Evolutionary conservation across 2,888 invertebrate genomes (phyloP).

Genomic region (Germaria angustata): DNA sequence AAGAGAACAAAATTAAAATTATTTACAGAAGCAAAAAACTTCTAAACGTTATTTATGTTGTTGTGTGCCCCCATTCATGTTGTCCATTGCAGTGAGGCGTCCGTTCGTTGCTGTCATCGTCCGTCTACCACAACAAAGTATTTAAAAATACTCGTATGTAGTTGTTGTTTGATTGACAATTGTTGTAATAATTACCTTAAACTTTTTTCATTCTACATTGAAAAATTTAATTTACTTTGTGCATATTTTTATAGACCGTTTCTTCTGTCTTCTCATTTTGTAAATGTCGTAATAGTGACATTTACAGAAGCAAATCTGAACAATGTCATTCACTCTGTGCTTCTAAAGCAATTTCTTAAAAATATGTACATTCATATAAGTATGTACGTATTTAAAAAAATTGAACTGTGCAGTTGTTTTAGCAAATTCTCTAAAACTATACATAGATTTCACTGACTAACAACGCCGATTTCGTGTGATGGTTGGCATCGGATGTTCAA

Average conservation of each 20-base stretch:
- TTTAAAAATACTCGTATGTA: conserved; percentile 19
- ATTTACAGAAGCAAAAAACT: conserved; percentile 16
- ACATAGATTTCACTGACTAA: too few relatives aligned
- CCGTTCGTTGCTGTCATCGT: conserved; percentile 23
- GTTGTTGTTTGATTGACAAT: conserved; percentile 44
- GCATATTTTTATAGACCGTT: neutral
- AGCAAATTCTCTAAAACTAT: too few relatives aligned
- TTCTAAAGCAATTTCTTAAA: too few relatives aligned
- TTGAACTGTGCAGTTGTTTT: too few relatives aligned
- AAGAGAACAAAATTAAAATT: conserved; percentile 28
- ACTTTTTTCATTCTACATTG: neutral
- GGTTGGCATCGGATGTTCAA: too few relatives aligned
- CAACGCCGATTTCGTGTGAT: too few relatives aligned
- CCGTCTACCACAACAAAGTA: conserved; percentile 20
- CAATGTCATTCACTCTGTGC: conserved; percentile 15
- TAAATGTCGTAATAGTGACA: conserved; percentile 18
- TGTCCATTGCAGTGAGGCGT: conserved; percentile 38
- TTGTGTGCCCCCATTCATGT: conserved; percentile 39
- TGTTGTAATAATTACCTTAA: conserved; percentile 53
- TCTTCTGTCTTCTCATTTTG: neutral
- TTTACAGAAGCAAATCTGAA: conserved; percentile 13
- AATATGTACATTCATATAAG: too few relatives aligned
- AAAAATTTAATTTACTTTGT: neutral
- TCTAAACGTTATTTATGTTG: neutral
- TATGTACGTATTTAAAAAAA: too few relatives aligned